Evolutionary conservation across 2,888 invertebrate genomes (phyloP).

Genomic region (Tubulanus polymorphus): DNA sequence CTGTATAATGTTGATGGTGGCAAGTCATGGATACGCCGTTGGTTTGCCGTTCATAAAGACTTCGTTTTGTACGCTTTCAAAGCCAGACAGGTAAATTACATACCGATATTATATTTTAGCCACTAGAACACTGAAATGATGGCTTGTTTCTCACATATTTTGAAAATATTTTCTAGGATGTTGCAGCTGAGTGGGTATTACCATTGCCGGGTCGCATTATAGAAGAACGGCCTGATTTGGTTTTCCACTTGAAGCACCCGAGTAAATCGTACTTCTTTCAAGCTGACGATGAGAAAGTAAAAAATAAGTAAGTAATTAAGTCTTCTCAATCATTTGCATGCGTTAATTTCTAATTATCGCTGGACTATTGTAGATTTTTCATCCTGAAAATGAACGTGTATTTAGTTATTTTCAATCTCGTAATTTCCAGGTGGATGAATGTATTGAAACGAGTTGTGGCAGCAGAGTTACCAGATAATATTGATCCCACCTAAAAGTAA

Average conservation of each 20-base stretch:
- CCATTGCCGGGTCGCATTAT: no score
- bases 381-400: neutral
- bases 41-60: constrained; percentile 60
- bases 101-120: neutral
- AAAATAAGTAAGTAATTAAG: constrained; percentile 50
- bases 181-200: no score
- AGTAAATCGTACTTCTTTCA: constrained; percentile 59
- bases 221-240: no score
- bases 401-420: constrained; percentile 5
- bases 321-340: neutral
- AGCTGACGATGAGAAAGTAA: constrained; percentile 55
- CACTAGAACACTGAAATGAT: neutral
- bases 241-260: no score
- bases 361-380: neutral
- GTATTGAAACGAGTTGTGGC: constrained; percentile 32
- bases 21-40: constrained; percentile 59
- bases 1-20: constrained; percentile 51
- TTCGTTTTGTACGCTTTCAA: constrained; percentile 60
- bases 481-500: no score
- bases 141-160: no score
- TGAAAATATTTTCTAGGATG: no score
- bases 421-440: constrained; percentile 55
- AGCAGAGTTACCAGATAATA: constrained; percentile 34
- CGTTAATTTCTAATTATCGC: neutral
- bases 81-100: constrained; percentile 46